These are phyloP conservation scores for Rhagonycha fulva DNA, from an alignment of 2,888 invertebrate species.

Conservation along the genomic window DNA sequence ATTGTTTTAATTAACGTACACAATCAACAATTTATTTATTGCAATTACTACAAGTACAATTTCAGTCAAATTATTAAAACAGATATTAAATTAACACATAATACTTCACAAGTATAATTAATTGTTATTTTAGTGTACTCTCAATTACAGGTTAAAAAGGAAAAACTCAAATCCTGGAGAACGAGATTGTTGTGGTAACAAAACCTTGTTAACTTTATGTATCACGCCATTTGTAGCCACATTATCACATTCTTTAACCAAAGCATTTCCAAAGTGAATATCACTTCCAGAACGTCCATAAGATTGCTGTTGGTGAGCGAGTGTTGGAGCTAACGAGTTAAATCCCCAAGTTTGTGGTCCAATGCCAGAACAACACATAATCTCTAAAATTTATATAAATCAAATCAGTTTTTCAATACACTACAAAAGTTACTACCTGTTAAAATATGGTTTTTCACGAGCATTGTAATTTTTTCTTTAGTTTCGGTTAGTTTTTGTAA, in stretches of 20 bases:
- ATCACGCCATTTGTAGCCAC: constrained; percentile 63
- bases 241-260: constrained; percentile 56
- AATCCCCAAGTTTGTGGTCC: constrained; percentile 52
- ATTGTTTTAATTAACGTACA: constrained; percentile 19
- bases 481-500: constrained; percentile 56
- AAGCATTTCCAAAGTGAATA: constrained; percentile 48
- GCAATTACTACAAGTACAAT: constrained; percentile 24
- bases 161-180: constrained; percentile 45
- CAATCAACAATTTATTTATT: constrained; percentile 13
- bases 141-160: constrained; percentile 49
- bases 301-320: constrained; percentile 48
- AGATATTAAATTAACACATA: constrained; percentile 25
- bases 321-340: constrained; percentile 49
- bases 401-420: background rate
- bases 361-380: constrained; percentile 53
- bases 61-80: constrained; percentile 28
- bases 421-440: constrained; percentile 51
- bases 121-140: background rate
- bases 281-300: constrained; percentile 46
- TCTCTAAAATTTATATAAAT: constrained; percentile 42
- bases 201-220: constrained; percentile 60
- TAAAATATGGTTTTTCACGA: constrained; percentile 60
- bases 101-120: constrained; percentile 14
- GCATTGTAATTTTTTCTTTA: constrained; percentile 55
- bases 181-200: constrained; percentile 52